Evolutionary conservation across 2,888 invertebrate genomes (phyloP).

Genomic region (Elysia crispata): DNA sequence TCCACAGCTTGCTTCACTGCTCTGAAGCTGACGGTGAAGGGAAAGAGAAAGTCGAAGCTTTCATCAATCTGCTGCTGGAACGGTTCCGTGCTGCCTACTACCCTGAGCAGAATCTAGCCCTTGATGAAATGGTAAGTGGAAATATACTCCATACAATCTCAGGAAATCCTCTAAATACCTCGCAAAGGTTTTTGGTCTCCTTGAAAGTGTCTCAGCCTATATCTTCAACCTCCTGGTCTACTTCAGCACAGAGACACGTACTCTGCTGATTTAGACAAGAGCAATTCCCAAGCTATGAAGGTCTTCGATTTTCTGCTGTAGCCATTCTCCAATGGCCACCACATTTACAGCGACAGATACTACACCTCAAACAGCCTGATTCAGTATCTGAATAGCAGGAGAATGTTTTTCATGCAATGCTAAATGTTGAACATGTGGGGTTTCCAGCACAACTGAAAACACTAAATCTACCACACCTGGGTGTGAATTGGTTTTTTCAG

Average conservation of each 20-base stretch:
- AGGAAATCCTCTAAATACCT: slow-evolving; percentile 6
- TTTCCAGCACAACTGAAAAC: background rate
- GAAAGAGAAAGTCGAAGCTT: slow-evolving; percentile 14
- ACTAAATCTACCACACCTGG: background rate
- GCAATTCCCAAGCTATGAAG: background rate
- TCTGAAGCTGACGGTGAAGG: too few relatives aligned
- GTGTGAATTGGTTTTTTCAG: background rate
- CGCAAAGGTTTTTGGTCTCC: slow-evolving; percentile 12
- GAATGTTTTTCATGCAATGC: background rate
- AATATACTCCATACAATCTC: slow-evolving; percentile 7
- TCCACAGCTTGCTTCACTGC: too few relatives aligned
- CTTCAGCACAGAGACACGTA: slow-evolving; percentile 13
- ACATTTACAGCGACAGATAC: background rate
- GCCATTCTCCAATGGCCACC: background rate
- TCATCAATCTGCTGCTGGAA: background rate
- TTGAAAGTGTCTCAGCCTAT: background rate
- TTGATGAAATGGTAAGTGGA: slow-evolving; percentile 19
- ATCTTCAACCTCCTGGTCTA: slow-evolving; percentile 12
- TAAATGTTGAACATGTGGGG: background rate
- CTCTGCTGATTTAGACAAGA: background rate
- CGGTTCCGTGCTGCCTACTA: background rate
- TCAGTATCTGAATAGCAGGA: background rate
- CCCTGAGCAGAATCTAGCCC: slow-evolving; percentile 6
- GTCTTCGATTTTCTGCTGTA: background rate
- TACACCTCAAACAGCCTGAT: background rate